Base-by-base conservation (phyloP, 2,888 invertebrate species). In the Chydorus sphaericus region DNA sequence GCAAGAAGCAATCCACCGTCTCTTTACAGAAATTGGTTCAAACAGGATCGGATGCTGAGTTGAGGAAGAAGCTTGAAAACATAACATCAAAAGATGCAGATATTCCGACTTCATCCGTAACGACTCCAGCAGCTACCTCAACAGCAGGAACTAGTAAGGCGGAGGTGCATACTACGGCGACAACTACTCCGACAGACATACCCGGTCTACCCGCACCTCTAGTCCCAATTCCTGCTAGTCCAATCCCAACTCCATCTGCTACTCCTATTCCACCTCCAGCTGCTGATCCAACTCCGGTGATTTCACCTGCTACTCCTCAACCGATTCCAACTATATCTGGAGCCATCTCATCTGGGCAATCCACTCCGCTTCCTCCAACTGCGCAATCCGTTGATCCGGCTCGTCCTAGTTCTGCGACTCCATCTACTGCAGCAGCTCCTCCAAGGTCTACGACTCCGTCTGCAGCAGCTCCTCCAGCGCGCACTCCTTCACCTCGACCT, bases 1-100 rank as follows among this genome's bases (percentile, higher is more conserved):
- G 58, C 28, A 29, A 54, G 51, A 60, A 59, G 30, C 16, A 52
- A n/a, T 18, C 20, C 10, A 36, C 16, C 31, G 36, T 33, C 33
- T 36, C 52, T n/a, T 10, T 33, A n/a, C 20, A 52, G 10, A 31
- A 31, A 11, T n/a, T 26, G n/a, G 52, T 23, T 26, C 23, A 4
- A 8, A n/a, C 18, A 5, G 48, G 16, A 52, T 33, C 33, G 4
- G 26, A 31, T 36, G 20, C 36, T 6, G 52, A 33, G 20, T 23
- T 26, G 36, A 50, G n/a, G 30, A 30, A 29, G 18, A 31, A 29
- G n/a, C 8, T 31, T 30, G 16, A 10, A 33, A 33, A 33, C 33
- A 10, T 33, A 33, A 33, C 33, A 33, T 33, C 33, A 33, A 33
- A 33, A 33, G 33, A 14, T 33, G 14, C 14, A 33, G 36, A 33